Evolutionary conservation across 1,140 invertebrate genomes (phyloP).

Genomic region (Eciton burchellii): DNA sequence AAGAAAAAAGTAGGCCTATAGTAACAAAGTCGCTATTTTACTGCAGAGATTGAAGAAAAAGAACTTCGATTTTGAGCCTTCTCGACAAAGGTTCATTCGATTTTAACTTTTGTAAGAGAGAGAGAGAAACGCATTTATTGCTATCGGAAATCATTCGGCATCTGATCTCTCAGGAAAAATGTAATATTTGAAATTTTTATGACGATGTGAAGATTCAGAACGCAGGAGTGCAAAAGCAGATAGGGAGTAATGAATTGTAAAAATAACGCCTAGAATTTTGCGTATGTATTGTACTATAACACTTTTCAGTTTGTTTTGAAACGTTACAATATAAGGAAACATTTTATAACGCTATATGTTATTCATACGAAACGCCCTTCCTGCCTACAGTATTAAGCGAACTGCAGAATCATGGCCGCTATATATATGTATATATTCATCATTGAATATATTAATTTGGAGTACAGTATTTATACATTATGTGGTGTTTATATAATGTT

Average conservation of each 20-base stretch:
- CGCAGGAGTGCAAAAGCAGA: slow-evolving; percentile 68
- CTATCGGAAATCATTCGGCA: slow-evolving; percentile 59
- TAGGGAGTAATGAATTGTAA: slow-evolving; percentile 81
- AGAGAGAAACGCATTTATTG: slow-evolving; percentile 65
- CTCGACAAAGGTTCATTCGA: slow-evolving; percentile 21
- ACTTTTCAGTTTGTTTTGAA: slow-evolving; percentile 83
- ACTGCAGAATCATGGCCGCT: slow-evolving; percentile 7
- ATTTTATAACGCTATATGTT: slow-evolving; percentile 82
- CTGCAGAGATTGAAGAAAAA: slow-evolving; percentile 64
- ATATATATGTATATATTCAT: background rate
- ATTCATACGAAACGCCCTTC: slow-evolving; percentile 10
- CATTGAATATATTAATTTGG: background rate
- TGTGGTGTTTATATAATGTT: slow-evolving; percentile 34
- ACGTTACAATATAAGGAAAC: slow-evolving; percentile 85
- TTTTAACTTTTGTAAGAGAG: slow-evolving; percentile 60
- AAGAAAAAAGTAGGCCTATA: slow-evolving; percentile 78
- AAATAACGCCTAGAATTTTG: slow-evolving; percentile 84
- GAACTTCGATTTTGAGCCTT: slow-evolving; percentile 33
- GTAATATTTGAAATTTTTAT: slow-evolving; percentile 72
- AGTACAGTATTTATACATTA: slow-evolving; percentile 35
- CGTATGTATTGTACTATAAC: slow-evolving; percentile 84
- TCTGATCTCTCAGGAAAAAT: slow-evolving; percentile 75
- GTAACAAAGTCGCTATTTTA: slow-evolving; percentile 71
- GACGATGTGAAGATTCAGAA: slow-evolving; percentile 69
- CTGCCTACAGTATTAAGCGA: slow-evolving; percentile 22